A percentile compares a stretch with the other conserved stretches of the same genome.
These are phyloP conservation scores for Serranus cabrilla DNA, from an alignment of 2,797 vertebrate genomes.

Conservation along the genomic window DNA sequence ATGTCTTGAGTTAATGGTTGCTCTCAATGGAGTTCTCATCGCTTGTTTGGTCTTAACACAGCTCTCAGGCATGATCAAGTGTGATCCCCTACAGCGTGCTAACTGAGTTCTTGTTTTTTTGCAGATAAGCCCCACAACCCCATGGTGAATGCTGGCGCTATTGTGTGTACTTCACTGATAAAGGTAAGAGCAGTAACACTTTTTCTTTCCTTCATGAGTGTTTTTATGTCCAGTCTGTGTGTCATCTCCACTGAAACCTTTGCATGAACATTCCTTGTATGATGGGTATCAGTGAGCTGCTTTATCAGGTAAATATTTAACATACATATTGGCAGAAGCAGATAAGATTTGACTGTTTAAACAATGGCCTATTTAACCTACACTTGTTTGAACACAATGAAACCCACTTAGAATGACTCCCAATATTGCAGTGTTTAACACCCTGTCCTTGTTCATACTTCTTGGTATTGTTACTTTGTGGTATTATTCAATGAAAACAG, in stretches of 20 bases:
- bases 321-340: conserved; percentile 17
- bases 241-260: conserved; percentile 35
- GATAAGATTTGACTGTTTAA: conserved; percentile 33
- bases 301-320: conserved; percentile 38
- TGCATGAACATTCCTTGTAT: conserved; percentile 1
- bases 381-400: conserved; percentile 28
- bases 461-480: background rate
- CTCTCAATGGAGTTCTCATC: background rate
- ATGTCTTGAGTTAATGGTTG: conserved; percentile 34
- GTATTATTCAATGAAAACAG: background rate
- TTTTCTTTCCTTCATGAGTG: background rate
- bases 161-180: conserved; percentile 97
- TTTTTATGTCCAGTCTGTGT: conserved; percentile 31
- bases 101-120: conserved; percentile 65
- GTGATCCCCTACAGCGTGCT: conserved; percentile 14
- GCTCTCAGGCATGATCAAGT: background rate
- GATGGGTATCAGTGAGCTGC: conserved; percentile 42
- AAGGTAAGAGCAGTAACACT: conserved; percentile 89
- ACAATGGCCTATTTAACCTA: conserved; percentile 12
- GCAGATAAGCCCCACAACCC: conserved; percentile 98
- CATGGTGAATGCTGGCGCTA: conserved; percentile 99
- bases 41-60: conserved; percentile 49
- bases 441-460: background rate
- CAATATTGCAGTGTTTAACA: conserved; percentile 9
- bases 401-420: conserved; percentile 1